Conservation (phyloP, 2,113 vertebrate genomes). For the Meleagris gallopavo region DNA sequence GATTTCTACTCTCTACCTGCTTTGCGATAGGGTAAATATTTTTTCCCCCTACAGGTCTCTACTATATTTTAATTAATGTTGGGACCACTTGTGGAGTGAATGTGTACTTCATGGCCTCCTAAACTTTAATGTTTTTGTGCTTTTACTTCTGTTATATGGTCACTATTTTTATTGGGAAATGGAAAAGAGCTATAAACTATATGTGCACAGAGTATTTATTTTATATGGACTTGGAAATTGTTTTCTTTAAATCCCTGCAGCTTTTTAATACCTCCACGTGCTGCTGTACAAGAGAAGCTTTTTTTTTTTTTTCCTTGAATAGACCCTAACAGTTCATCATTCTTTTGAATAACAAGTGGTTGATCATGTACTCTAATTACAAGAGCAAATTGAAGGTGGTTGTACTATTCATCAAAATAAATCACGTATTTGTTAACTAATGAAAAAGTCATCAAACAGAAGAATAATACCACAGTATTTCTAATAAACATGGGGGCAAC, state of each 20-base stretch:
- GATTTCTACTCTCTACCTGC: neutral
- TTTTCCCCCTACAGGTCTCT: neutral
- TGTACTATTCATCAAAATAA: slow-evolving; percentile 51
- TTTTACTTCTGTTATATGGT: neutral
- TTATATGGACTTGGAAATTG: neutral
- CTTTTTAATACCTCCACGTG: neutral
- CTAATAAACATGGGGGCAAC: slow-evolving; percentile 31
- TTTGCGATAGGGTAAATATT: neutral
- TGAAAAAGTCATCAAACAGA: slow-evolving; percentile 64
- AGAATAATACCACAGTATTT: neutral
- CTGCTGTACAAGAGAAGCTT: neutral
- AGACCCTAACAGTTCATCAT: slow-evolving; percentile 23
- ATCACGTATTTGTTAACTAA: slow-evolving; percentile 55
- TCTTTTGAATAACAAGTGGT: slow-evolving; percentile 46
- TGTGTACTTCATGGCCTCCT: neutral
- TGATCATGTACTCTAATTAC: slow-evolving; percentile 57
- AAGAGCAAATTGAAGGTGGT: slow-evolving; percentile 54
- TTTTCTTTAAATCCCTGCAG: slow-evolving; percentile 1
- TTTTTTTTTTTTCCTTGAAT: neutral
- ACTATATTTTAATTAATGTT: neutral
- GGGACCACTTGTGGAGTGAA: neutral
- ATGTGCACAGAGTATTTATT: neutral
- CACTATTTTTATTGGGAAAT: neutral
- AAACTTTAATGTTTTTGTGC: neutral
- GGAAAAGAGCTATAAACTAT: neutral